Evolutionary conservation across 2,797 vertebrate species (phyloP), one percentile per base, ranked within the genome.

Genomic region (Sarcoramphus papa): DNA sequence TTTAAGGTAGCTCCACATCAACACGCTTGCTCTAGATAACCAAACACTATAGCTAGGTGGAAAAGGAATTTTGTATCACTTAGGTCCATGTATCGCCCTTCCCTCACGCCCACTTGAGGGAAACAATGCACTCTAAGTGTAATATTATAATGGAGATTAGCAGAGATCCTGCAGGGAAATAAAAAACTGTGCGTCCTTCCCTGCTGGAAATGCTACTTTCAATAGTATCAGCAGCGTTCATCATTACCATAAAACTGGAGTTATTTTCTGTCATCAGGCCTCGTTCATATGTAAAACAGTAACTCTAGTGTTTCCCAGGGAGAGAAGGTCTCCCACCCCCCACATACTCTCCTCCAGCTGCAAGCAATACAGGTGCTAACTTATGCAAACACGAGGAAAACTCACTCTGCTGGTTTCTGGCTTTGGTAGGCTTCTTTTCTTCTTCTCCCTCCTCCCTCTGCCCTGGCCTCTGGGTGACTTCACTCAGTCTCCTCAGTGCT

Each of bases 261-360:
- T 77, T 0, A 76, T 92, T 92, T 84, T 92, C 89, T 92, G 85
- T 79, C 96, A 95, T 93, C 92, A 90, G 28, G 21, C 67, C 90
- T 91, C 53, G 75, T 97, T 98, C 95, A 97, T 83, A 97, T 97
- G 97, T 94, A 97, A 98, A 94, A 96, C 95, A 95, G 86, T 41
- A 35, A 88, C 20, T 40, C 84, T 83, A 28, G 7, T 5, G 63
- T 74, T 94, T 83, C 94, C 84, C 64, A 24, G 25, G 22, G 56
- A 64, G 72, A 62, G 60, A 33, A 41, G 35, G 47, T 90, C 85
- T 75, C 85, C 93, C 80, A 79, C 79, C 81, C 88, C 47, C 35
- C 64, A 73, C 48, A 50, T 1, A 21, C 4, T 17, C 83, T 79
- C 30, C 50, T 94, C 84, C 83, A 74, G 92, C 92, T 95, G 89